Evolutionary conservation across 2,888 invertebrate genomes (phyloP).

Genomic region (Kryphioiulus occultus): DNA sequence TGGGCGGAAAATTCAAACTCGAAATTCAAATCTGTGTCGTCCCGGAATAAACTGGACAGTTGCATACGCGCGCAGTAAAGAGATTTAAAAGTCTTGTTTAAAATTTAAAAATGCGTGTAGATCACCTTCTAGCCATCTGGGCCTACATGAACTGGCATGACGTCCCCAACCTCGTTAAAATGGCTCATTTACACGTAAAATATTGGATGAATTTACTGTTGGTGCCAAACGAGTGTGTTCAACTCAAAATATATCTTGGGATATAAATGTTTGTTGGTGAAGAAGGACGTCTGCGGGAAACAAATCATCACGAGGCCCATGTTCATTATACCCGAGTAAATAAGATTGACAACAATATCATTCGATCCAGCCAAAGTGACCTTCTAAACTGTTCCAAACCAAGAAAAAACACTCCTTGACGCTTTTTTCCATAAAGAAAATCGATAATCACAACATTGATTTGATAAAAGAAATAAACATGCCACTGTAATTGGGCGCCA

Average conservation of each 20-base stretch:
- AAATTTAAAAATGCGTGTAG: neutral
- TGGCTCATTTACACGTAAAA: neutral
- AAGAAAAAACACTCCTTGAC: neutral
- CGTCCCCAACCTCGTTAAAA: neutral
- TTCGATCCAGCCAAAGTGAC: neutral
- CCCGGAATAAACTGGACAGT: too few relatives aligned
- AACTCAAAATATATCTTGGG: too few relatives aligned
- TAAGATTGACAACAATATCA: neutral
- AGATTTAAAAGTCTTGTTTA: neutral
- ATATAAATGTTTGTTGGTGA: neutral
- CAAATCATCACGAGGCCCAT: neutral
- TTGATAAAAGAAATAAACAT: conserved; percentile 23
- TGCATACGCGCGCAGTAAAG: too few relatives aligned
- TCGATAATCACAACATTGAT: conserved; percentile 4
- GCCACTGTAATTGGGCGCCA: neutral
- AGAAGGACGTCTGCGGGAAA: neutral
- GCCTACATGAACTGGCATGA: neutral
- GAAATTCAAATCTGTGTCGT: too few relatives aligned
- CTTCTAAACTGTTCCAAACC: neutral
- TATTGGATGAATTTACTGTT: neutral
- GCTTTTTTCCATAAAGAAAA: neutral
- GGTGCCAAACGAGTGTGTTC: neutral
- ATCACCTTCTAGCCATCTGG: neutral
- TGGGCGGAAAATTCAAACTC: too few relatives aligned
- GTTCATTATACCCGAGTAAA: neutral